Percentiles rank a stretch among this genome's conserved stretches.
These are phyloP conservation scores for Bedellia somnulentella DNA, from an alignment of 2,888 invertebrate species.

Conservation along the genomic window DNA sequence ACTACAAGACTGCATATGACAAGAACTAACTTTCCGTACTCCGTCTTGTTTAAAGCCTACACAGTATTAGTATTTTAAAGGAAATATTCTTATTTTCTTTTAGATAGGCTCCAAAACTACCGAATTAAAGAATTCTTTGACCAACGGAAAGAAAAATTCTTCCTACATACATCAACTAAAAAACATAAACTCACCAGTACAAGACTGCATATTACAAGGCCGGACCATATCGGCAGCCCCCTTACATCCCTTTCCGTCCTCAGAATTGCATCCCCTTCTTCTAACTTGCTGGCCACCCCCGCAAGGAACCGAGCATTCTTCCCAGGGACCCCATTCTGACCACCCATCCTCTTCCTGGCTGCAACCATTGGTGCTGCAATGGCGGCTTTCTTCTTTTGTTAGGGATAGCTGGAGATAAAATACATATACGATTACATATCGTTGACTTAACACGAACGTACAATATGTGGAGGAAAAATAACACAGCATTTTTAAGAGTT, in stretches of 20 bases:
- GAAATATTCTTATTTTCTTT: no score
- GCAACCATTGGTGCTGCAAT: constrained; percentile 69
- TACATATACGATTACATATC: background rate
- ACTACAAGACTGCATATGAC: no score
- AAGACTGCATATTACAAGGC: constrained; percentile 74
- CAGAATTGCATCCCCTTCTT: constrained; percentile 56
- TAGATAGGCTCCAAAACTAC: no score
- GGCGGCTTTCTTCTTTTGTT: constrained; percentile 78
- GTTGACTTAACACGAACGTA: no score
- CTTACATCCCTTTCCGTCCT: constrained; percentile 48
- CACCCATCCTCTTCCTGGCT: constrained; percentile 11
- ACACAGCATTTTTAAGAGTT: no score
- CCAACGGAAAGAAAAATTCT: no score
- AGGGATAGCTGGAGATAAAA: constrained; percentile 55
- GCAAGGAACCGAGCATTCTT: constrained; percentile 31
- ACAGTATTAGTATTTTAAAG: no score
- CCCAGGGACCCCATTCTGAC: constrained; percentile 23
- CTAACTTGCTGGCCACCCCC: constrained; percentile 67
- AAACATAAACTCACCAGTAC: constrained; percentile 65
- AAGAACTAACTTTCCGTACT: no score
- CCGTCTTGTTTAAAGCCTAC: no score
- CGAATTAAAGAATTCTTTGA: no score
- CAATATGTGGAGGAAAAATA: no score
- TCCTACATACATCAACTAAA: no score
- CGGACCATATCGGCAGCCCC: constrained; percentile 65